phyloP scores from a whole-genome alignment of 2,797 vertebrate genomes.

The Geotrypetes seraphini region DNA sequence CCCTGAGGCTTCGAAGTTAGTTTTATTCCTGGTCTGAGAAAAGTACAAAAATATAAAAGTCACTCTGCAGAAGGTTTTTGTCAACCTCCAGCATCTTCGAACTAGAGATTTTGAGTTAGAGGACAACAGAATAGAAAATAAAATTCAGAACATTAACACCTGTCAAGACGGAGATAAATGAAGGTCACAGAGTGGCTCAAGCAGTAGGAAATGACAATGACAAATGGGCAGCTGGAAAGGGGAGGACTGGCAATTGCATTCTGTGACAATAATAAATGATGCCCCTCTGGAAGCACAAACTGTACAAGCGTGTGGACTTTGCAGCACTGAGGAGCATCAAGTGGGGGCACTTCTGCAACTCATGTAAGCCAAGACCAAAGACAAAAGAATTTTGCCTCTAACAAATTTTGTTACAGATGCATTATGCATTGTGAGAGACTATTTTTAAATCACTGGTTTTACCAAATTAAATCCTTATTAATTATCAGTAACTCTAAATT shows the following conservation, averaged over 20 bases:
- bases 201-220: background rate
- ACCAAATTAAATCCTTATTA: no score
- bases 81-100: no score
- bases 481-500: no score
- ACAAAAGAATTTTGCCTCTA: background rate
- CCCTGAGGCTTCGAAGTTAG: no score
- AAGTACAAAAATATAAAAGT: no score
- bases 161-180: background rate
- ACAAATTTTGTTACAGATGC: background rate
- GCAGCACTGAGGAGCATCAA: background rate
- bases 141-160: background rate
- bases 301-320: background rate
- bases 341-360: background rate
- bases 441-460: no score
- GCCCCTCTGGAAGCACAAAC: background rate
- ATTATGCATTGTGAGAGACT: no score
- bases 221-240: no score
- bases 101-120: no score
- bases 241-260: background rate
- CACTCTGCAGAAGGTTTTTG: no score
- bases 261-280: background rate
- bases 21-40: no score
- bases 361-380: background rate
- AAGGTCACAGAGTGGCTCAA: background rate
- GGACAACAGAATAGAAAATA: no score